phyloP scores from a whole-genome alignment of 2,888 invertebrate species.

The Leptinotarsa juncta region DNA sequence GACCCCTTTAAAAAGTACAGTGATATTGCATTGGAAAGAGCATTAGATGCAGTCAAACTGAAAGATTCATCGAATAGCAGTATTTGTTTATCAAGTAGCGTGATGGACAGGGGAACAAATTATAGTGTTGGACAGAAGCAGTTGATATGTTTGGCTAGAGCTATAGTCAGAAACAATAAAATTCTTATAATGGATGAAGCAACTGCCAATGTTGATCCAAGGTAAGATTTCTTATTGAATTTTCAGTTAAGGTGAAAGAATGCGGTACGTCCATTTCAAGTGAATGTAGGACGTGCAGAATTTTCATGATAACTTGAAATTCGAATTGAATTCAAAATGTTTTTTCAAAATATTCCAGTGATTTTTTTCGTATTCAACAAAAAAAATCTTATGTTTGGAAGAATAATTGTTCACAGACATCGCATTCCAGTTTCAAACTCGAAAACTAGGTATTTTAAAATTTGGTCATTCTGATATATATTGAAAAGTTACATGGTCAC shows the following conservation, averaged over 20 bases:
- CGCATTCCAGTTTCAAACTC: no score
- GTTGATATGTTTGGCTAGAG: slow-evolving; percentile 88
- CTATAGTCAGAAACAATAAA: slow-evolving; percentile 84
- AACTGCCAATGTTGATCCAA: slow-evolving; percentile 92
- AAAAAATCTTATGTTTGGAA: no score
- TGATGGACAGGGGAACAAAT: slow-evolving; percentile 81
- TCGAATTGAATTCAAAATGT: no score
- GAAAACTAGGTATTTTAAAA: no score
- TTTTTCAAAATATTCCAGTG: no score
- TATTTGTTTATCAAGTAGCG: slow-evolving; percentile 75
- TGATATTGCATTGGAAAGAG: slow-evolving; percentile 77
- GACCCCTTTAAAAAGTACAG: slow-evolving; percentile 80
- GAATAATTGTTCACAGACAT: no score
- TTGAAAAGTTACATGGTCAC: no score
- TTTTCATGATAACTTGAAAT: no score
- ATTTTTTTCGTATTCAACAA: no score
- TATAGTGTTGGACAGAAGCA: slow-evolving; percentile 93
- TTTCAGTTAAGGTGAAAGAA: neutral
- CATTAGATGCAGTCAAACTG: slow-evolving; percentile 80
- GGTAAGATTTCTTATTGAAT: slow-evolving; percentile 66
- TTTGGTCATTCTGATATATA: no score
- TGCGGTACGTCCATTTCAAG: no score
- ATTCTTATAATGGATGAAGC: slow-evolving; percentile 92
- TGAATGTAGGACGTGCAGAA: no score
- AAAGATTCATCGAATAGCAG: slow-evolving; percentile 74